phyloP scores from a whole-genome alignment of 2,113 vertebrate genomes.

The Dendropsophus ebraccatus region DNA sequence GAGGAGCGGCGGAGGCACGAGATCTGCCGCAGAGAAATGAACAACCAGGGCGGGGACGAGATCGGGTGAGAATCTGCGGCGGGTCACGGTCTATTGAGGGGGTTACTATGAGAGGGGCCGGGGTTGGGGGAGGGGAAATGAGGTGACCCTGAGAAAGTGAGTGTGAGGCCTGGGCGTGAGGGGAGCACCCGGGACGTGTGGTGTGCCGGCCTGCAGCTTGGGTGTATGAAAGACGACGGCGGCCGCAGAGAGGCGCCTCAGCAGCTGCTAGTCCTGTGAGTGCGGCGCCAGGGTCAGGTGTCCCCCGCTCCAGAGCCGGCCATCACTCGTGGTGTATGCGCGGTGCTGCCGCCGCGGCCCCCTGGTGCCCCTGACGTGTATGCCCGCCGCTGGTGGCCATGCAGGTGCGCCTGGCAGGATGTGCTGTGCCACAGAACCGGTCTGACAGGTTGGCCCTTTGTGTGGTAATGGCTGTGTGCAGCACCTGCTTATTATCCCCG shows the following conservation, averaged over 20 bases:
- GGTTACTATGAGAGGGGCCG: background rate
- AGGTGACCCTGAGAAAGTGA: background rate
- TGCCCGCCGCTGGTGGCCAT: no score
- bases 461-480: constrained; percentile 33
- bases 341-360: no score
- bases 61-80: constrained; percentile 81
- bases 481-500: constrained; percentile 18
- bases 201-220: no score
- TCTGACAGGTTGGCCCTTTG: constrained; percentile 37
- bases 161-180: background rate
- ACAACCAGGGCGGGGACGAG: constrained; percentile 92
- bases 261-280: no score
- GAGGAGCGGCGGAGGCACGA: constrained; percentile 23
- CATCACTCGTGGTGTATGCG: background rate
- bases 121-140: background rate
- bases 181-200: background rate
- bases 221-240: no score
- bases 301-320: no score
- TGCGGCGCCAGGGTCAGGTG: background rate
- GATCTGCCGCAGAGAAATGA: constrained; percentile 81
- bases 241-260: no score
- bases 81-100: background rate
- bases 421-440: no score
- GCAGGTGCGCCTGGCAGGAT: no score
- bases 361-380: no score